A percentile compares a stretch with the other conserved stretches of the same genome.
Conservation (phyloP, 2,888 invertebrate genomes). For the Fissipunctia ypsillon region DNA sequence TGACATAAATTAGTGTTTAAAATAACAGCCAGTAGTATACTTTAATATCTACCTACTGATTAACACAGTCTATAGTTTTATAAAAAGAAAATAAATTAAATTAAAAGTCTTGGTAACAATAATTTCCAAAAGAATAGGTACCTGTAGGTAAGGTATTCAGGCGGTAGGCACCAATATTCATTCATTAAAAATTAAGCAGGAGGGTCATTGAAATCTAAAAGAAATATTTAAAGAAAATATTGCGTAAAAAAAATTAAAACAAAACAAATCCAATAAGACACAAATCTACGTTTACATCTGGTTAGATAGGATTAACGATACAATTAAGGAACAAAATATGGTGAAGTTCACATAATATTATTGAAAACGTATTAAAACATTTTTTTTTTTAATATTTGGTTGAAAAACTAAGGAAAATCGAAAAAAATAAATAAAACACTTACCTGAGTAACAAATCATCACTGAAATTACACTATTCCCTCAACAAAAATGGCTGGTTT, state of each 20-base stretch:
- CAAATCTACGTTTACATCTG: too few species aligned
- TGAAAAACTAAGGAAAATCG: constrained; percentile 17
- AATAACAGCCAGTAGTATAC: constrained; percentile 25
- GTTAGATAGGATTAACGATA: neutral
- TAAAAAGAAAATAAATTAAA: neutral
- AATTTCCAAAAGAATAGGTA: neutral
- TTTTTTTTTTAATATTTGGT: neutral
- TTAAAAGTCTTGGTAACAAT: neutral
- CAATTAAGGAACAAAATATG: constrained; percentile 1
- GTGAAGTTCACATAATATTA: neutral
- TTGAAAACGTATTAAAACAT: neutral
- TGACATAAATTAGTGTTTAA: constrained; percentile 39
- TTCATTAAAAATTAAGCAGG: neutral
- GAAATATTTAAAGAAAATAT: neutral
- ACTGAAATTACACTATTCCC: constrained; percentile 69
- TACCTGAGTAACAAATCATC: constrained; percentile 71
- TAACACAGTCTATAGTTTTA: neutral
- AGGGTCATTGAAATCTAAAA: neutral
- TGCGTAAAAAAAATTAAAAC: neutral
- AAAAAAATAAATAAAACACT: constrained; percentile 65
- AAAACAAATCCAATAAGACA: constrained; percentile 43
- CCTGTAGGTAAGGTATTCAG: neutral
- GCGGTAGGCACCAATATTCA: neutral
- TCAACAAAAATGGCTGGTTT: constrained; percentile 34
- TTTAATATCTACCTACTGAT: constrained; percentile 5